These are phyloP conservation scores for Mesorhabditis belari DNA, from an alignment of 2,888 invertebrate genomes.

Conservation along the genomic window DNA sequence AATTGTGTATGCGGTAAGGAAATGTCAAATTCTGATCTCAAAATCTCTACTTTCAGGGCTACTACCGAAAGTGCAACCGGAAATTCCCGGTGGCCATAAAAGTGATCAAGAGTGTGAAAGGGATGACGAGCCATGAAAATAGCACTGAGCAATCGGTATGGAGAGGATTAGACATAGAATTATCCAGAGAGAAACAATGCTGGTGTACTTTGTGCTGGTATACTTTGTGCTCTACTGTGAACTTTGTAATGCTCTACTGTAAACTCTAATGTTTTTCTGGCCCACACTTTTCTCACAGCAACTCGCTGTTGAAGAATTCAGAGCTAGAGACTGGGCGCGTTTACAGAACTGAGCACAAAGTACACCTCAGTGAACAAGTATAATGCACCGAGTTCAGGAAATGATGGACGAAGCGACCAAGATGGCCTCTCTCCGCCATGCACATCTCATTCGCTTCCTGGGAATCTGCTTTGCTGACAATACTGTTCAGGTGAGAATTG, in stretches of 20 bases:
- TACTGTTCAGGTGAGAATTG: slow-evolving; percentile 24
- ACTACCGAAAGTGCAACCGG: slow-evolving; percentile 10
- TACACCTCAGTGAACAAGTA: too few species aligned
- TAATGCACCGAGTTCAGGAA: too few species aligned
- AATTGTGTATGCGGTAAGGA: slow-evolving; percentile 40
- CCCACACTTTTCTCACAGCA: too few species aligned
- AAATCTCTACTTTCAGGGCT: slow-evolving; percentile 18
- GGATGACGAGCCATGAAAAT: background rate
- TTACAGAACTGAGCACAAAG: too few species aligned
- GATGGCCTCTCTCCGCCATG: slow-evolving; percentile 41
- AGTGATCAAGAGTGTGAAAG: slow-evolving; percentile 15
- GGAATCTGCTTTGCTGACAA: slow-evolving; percentile 46
- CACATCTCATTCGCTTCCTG: slow-evolving; percentile 41
- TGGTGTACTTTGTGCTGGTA: background rate
- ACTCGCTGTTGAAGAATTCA: too few species aligned
- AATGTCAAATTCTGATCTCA: background rate
- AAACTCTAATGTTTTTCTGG: too few species aligned
- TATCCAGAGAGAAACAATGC: too few species aligned
- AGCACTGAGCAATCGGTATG: slow-evolving; percentile 8
- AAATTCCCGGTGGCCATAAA: slow-evolving; percentile 44
- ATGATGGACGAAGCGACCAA: slow-evolving; percentile 47
- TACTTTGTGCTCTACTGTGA: background rate
- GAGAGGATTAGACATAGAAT: too few species aligned
- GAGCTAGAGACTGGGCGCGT: too few species aligned
- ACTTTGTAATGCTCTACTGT: too few species aligned